Percentiles rank a stretch among this genome's conserved stretches.
These are phyloP conservation scores for Agonum fuliginosum DNA, from an alignment of 2,888 invertebrate genomes.

Conservation along the genomic window DNA sequence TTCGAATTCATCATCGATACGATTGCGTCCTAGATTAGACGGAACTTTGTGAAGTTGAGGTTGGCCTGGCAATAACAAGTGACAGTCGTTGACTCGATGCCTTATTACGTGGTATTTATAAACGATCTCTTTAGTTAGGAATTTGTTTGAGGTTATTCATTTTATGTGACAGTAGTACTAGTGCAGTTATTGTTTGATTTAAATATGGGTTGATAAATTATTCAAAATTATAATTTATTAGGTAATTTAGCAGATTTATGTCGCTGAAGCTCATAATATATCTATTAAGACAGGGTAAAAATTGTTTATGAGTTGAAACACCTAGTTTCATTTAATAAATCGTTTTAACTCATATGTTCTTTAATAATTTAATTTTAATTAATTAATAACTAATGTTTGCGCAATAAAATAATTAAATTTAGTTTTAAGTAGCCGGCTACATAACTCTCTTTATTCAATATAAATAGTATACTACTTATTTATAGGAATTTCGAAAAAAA, in stretches of 20 bases:
- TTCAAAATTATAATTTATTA: not conserved
- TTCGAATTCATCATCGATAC: constrained; percentile 3
- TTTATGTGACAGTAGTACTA: not conserved
- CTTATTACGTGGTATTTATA: not conserved
- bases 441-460: no score
- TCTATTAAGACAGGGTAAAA: not conserved
- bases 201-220: not conserved
- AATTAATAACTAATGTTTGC: no score
- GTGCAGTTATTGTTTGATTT: not conserved
- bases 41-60: not conserved
- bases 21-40: constrained; percentile 15
- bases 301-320: not conserved
- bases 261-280: not conserved
- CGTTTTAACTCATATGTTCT: not conserved
- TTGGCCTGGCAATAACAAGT: constrained; percentile 5
- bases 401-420: no score
- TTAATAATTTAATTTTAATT: no score
- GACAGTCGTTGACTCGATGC: not conserved
- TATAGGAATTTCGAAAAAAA: no score
- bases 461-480: no score
- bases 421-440: no score
- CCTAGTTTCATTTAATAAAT: not conserved
- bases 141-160: not conserved
- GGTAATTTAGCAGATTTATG: not conserved
- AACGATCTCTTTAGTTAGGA: not conserved